These are phyloP conservation scores for Oxyura jamaicensis DNA, from an alignment of 2,113 vertebrate species.

Conservation along the genomic window DNA sequence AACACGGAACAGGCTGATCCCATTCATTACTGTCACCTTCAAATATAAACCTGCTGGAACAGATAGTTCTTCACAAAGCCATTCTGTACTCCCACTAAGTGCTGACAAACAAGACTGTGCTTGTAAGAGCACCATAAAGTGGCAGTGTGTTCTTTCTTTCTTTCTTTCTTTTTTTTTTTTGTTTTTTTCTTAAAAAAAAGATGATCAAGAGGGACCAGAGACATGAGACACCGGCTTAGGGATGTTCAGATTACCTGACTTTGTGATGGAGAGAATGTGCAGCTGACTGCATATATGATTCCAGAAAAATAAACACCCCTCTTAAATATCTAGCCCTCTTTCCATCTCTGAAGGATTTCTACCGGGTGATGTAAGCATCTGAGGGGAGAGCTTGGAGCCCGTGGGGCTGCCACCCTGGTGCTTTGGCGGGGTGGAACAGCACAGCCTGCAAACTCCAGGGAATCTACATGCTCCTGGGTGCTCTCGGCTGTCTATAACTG, in stretches of 20 bases:
- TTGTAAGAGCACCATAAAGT: neutral
- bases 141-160: neutral
- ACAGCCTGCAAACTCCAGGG: neutral
- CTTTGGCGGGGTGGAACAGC: neutral
- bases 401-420: neutral
- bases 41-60: conserved; percentile 49
- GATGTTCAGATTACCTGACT: neutral
- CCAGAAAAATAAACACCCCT: conserved; percentile 14
- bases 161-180: neutral
- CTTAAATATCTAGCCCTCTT: neutral
- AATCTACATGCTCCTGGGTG: neutral
- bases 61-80: conserved; percentile 1
- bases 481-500: neutral
- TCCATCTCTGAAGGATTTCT: conserved; percentile 25
- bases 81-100: neutral
- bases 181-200: neutral
- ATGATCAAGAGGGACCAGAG: neutral
- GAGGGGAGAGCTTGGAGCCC: neutral
- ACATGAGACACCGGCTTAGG: neutral
- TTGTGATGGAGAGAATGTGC: neutral
- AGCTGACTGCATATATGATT: neutral
- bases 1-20: conserved; percentile 2
- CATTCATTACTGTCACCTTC: conserved; percentile 28
- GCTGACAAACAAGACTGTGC: conserved; percentile 23
- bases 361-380: neutral